Evolutionary conservation across 1,140 invertebrate genomes (phyloP).

Genomic region (Bicyclus anynana): DNA sequence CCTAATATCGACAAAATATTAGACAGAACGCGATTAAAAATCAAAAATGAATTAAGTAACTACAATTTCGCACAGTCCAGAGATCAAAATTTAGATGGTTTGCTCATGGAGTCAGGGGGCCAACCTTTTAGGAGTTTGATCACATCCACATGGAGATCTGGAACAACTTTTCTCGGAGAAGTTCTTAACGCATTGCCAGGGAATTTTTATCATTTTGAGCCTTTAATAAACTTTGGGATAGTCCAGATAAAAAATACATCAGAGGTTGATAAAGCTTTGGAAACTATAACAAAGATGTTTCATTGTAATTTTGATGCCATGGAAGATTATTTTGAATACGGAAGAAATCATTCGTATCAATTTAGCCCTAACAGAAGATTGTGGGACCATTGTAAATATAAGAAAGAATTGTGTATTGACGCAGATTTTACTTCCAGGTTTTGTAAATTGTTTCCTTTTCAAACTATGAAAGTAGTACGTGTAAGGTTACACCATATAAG

Average conservation of each 20-base stretch:
- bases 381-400: conserved; percentile 87
- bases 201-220: conserved; percentile 94
- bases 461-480: conserved; percentile 91
- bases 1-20: conserved; percentile 59
- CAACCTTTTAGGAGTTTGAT: conserved; percentile 85
- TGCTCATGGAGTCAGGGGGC: conserved; percentile 82
- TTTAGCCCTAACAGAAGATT: conserved; percentile 90
- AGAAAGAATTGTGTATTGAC: conserved; percentile 86
- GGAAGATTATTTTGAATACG: conserved; percentile 86
- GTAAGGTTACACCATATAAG: conserved; percentile 85
- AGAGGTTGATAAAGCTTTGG: conserved; percentile 80
- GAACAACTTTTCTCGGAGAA: conserved; percentile 93
- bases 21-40: conserved; percentile 56
- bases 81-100: conserved; percentile 78
- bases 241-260: conserved; percentile 86
- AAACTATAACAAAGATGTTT: conserved; percentile 83
- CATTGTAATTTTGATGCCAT: conserved; percentile 86
- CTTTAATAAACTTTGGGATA: conserved; percentile 88
- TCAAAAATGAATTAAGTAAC: conserved; percentile 50
- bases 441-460: conserved; percentile 91
- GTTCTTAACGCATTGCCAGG: conserved; percentile 89
- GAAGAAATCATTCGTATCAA: conserved; percentile 86
- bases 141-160: conserved; percentile 90
- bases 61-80: conserved; percentile 62
- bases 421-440: conserved; percentile 85